Base-by-base conservation (phyloP, 2,113 vertebrate genomes). In the Gila orcuttii region DNA sequence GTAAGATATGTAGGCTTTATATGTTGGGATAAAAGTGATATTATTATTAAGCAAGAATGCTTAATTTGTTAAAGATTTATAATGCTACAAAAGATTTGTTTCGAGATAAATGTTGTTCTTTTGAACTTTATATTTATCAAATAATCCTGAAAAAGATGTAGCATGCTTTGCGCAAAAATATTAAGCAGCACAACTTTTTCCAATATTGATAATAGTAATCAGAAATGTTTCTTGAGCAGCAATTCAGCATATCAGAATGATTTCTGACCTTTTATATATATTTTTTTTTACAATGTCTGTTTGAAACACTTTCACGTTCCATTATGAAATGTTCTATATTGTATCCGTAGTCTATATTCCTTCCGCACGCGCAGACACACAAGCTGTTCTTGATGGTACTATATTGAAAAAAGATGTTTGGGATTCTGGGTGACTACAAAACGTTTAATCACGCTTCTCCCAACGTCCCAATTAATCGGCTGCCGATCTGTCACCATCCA, bases 401-500 rank as follows among this genome's bases (percentile, higher is more conserved):
- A 31, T 68, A 78, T 74, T 78, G 79, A 89, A 85, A 85, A 83
- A 89, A 73, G 79, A 79, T 85, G 81, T 87, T 42, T 78, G 90
- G 36, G 62, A 86, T 90, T 84, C 92, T 91, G 90, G 85, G 89
- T 88, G 85, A 86, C 80, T 81, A 88, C 81, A 87, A 90, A 92
- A 89, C 52, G 86, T 92, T 90, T 89, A 87, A 89, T 86, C 52
- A 85, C 81, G 89, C n/a, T 75, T 88, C 75, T 87, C 19, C 81
- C 90, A 86, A 91, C 93, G 94, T 94, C 89, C 88, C 75, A 93
- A 91, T 93, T 93, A 95, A 92, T 90, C 76, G 57, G 85, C 73
- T 90, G 85, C 93, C 92, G 89, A 88, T 90, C 89, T 93, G 93
- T 91, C 92, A 93, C 83, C 88, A 96, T 96, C 95, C 91, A 96